Conservation (phyloP, 2,113 vertebrate genomes). For the Lepisosteus oculatus region DNA sequence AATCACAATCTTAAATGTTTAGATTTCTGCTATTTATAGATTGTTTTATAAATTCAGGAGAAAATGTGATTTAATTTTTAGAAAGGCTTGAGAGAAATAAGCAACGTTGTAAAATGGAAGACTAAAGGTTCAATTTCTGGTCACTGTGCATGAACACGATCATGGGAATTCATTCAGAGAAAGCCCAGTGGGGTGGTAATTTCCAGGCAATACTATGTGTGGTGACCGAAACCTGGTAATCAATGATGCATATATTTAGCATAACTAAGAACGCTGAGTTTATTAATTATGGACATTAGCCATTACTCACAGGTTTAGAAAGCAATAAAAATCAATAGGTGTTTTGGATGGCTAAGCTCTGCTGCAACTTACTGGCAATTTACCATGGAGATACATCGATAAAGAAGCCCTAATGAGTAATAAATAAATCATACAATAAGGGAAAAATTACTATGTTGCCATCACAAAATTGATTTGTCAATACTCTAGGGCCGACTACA, state of each 20-base stretch:
- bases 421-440: slow-evolving; percentile 50
- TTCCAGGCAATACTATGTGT: slow-evolving; percentile 6
- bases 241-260: slow-evolving; percentile 44
- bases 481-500: background rate
- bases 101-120: too few species aligned
- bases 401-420: slow-evolving; percentile 46
- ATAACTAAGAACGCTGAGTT: slow-evolving; percentile 47
- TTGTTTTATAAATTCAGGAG: too few species aligned
- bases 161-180: too few species aligned
- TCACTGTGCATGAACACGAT: too few species aligned
- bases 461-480: slow-evolving; percentile 19
- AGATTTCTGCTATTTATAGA: too few species aligned
- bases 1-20: too few species aligned
- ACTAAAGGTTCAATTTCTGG: too few species aligned
- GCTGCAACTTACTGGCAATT: slow-evolving; percentile 40
- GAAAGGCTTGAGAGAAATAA: background rate
- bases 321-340: slow-evolving; percentile 46
- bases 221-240: slow-evolving; percentile 48
- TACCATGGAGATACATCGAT: slow-evolving; percentile 47
- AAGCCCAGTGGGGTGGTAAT: background rate
- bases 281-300: slow-evolving; percentile 48
- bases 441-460: slow-evolving; percentile 30
- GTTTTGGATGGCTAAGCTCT: slow-evolving; percentile 30
- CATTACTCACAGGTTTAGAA: slow-evolving; percentile 43
- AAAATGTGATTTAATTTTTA: too few species aligned